These are phyloP conservation scores for Goniozus legneri DNA, from an alignment of 1,140 invertebrate genomes.

Conservation along the genomic window DNA sequence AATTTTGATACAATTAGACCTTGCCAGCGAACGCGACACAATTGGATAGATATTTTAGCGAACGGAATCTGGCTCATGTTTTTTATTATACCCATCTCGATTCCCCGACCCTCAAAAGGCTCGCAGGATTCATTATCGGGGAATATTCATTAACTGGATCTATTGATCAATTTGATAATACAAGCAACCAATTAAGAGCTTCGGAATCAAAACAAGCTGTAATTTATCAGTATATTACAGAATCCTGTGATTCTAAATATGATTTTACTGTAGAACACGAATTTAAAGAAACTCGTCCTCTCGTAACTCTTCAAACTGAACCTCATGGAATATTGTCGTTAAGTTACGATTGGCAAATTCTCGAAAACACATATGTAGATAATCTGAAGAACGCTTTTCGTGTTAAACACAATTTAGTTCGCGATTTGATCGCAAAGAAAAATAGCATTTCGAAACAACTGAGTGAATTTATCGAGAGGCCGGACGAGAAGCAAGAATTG, in stretches of 20 bases:
- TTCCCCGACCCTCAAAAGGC: constrained; percentile 51
- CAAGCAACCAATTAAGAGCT: too few species aligned
- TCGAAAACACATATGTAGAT: constrained; percentile 56
- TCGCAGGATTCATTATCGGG: constrained; percentile 58
- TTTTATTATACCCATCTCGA: constrained; percentile 58
- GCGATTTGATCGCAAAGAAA: constrained; percentile 56
- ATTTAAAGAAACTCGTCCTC: too few species aligned
- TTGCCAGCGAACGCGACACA: constrained; percentile 47
- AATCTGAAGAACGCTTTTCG: constrained; percentile 57
- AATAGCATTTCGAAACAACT: constrained; percentile 53
- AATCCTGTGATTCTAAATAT: too few species aligned
- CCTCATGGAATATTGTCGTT: too few species aligned
- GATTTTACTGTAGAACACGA: too few species aligned
- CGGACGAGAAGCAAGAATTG: constrained; percentile 56
- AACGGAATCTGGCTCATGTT: constrained; percentile 55
- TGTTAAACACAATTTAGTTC: too few species aligned
- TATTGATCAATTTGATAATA: too few species aligned
- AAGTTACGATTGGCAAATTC: constrained; percentile 60
- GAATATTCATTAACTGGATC: too few species aligned
- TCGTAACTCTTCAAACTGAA: too few species aligned
- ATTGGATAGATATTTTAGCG: constrained; percentile 58
- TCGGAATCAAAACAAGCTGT: too few species aligned
- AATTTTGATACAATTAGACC: too few species aligned
- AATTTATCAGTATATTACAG: too few species aligned
- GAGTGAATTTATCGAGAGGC: constrained; percentile 52